These are phyloP conservation scores for Cantharis rufa DNA, from an alignment of 2,888 invertebrate species.

Conservation along the genomic window DNA sequence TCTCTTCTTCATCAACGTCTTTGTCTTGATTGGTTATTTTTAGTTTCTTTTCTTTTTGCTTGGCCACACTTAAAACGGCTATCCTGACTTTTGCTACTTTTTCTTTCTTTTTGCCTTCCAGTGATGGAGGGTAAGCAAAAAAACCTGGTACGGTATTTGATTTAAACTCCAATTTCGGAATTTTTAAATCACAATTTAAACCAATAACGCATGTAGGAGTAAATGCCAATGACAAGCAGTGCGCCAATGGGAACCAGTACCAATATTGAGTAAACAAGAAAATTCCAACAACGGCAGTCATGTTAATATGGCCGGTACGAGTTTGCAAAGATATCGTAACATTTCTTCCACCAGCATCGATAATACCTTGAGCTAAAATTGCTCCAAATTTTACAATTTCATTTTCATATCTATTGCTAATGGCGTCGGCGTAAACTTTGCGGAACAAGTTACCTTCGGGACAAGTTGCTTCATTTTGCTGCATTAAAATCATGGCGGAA, in stretches of 20 bases:
- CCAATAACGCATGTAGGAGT: slow-evolving; percentile 95
- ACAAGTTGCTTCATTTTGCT: slow-evolving; percentile 95
- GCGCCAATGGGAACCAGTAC: slow-evolving; percentile 99
- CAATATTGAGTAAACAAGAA: slow-evolving; percentile 98
- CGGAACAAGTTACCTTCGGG: slow-evolving; percentile 95
- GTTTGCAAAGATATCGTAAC: slow-evolving; percentile 95
- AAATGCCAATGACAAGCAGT: slow-evolving; percentile 93
- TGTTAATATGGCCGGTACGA: slow-evolving; percentile 95
- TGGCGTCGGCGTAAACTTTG: slow-evolving; percentile 92
- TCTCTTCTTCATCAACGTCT: slow-evolving; percentile 53
- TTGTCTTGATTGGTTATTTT: slow-evolving; percentile 37
- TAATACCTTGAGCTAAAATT: slow-evolving; percentile 89
- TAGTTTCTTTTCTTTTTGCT: slow-evolving; percentile 13
- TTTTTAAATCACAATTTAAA: slow-evolving; percentile 88
- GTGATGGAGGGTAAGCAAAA: slow-evolving; percentile 94
- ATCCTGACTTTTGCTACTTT: slow-evolving; percentile 50
- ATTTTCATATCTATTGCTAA: slow-evolving; percentile 98
- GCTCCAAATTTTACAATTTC: slow-evolving; percentile 99
- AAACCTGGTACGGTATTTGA: slow-evolving; percentile 93
- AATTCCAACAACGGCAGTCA: slow-evolving; percentile 96
- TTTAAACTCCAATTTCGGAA: slow-evolving; percentile 89
- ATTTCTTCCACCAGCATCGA: slow-evolving; percentile 90
- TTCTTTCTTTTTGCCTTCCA: slow-evolving; percentile 74
- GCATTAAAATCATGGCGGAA: slow-evolving; percentile 95
- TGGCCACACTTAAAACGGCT: slow-evolving; percentile 42